Base-by-base conservation (phyloP, 2,888 invertebrate species). In the Andrena bucephala region DNA sequence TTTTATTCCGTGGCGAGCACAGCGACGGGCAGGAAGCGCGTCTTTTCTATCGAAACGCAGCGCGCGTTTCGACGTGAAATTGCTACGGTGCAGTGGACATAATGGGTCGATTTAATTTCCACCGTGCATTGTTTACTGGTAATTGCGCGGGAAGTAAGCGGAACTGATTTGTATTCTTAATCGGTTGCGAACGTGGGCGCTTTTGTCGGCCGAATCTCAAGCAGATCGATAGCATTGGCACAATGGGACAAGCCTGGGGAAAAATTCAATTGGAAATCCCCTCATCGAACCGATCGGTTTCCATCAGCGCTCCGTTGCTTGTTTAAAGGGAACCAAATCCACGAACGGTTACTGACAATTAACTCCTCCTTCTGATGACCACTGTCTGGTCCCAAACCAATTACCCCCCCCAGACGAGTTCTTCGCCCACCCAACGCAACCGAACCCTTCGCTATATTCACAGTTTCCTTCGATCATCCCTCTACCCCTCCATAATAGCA, bases 131-230 rank as follows among this genome's bases (percentile, higher is more conserved):
- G 67, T 67, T 52, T 67, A 52, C 29, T 31, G 31, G 67, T 13
- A 36, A 69, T 69, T 36, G 27, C 33, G 20, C n/a, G 69, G 16
- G 42, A 69, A 69, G 36, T 33, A 59, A 59, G 27, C 57, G 69
- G 69, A 69, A 69, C 36, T 59, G 69, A 69, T 69, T 59, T 59
- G 36, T 69, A 69, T 69, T 57, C 69, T 57, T 69, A 69, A 69
- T 54, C 31, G 63, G 52, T 52, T 27, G 36, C 70, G 24, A 8
- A 27, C n/a, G 31, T n/a, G 29, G 31, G 60, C 8, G 16, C 67
- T 52, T 67, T 67, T 67, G 67, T 52, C 52, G 31, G 24, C 20
- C 59, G 31, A 42, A 13, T 52, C 29, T 33, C 67, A 7, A 6
- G 2, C 24, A 13, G 52, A 13, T 33, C 31, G 67, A 52, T 7